Evolutionary conservation across 2,888 invertebrate genomes (phyloP).

Genomic region (Rhopalosiphum nymphaeae): DNA sequence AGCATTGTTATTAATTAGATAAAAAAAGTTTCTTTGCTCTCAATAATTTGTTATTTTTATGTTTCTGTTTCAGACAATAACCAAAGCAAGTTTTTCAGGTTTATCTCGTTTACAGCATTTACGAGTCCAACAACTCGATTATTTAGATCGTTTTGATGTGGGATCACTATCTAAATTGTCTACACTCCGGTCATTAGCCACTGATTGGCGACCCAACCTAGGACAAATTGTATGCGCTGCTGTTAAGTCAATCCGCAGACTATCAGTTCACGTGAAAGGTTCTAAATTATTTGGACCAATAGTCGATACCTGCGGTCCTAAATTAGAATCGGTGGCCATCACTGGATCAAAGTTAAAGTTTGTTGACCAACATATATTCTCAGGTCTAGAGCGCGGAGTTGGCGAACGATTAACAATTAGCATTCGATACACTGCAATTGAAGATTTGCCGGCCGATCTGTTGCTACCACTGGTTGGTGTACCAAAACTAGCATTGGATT

Average conservation of each 20-base stretch:
- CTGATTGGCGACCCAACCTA: conserved; percentile 77
- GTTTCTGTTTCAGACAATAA: conserved; percentile 74
- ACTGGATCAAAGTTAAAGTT: conserved; percentile 81
- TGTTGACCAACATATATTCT: conserved; percentile 83
- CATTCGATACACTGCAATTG: conserved; percentile 83
- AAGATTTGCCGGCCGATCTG: conserved; percentile 83
- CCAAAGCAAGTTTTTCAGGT: conserved; percentile 80
- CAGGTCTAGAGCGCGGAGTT: conserved; percentile 68
- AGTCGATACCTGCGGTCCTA: conserved; percentile 80
- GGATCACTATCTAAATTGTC: conserved; percentile 79
- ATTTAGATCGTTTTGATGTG: conserved; percentile 81
- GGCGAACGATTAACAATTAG: conserved; percentile 69
- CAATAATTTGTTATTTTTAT: not conserved
- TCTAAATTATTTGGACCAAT: conserved; percentile 81
- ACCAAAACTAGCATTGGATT: conserved; percentile 84
- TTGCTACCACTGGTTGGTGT: conserved; percentile 81
- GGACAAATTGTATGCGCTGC: conserved; percentile 79
- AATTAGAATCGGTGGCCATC: conserved; percentile 84
- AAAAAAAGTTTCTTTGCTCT: not conserved
- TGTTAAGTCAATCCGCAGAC: conserved; percentile 80
- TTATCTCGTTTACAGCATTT: conserved; percentile 81
- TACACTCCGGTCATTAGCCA: conserved; percentile 46
- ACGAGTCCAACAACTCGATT: conserved; percentile 80
- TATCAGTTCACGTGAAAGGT: conserved; percentile 84
- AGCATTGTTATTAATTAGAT: not conserved